Conservation (phyloP, 2,113 vertebrate genomes). For the Neodontobutis hainanensis region DNA sequence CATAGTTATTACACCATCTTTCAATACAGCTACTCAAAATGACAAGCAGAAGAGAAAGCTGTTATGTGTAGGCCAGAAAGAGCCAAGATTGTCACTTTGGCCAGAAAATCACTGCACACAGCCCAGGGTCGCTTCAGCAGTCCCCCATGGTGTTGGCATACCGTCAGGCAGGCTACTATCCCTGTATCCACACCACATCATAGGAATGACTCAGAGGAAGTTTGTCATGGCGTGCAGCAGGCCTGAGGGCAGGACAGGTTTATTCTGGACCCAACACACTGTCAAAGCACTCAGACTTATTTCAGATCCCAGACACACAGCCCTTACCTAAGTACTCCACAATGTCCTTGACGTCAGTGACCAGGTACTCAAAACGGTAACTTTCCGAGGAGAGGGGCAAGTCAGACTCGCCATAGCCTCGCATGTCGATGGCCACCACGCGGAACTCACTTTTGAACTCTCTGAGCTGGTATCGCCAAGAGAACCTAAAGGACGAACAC, state of each 20-base stretch:
- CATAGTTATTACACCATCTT: neutral
- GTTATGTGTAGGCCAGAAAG: neutral
- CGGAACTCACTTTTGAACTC: constrained; percentile 98
- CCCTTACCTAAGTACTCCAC: constrained; percentile 93
- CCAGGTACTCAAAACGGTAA: constrained; percentile 89
- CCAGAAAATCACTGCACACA: constrained; percentile 19
- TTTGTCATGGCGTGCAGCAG: constrained; percentile 47
- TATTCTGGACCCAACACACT: constrained; percentile 39
- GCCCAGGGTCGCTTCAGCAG: constrained; percentile 13
- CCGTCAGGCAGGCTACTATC: too few relatives aligned
- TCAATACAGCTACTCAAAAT: neutral
- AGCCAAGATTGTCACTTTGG: constrained; percentile 14
- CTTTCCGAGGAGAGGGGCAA: constrained; percentile 84
- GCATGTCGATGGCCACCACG: constrained; percentile 94
- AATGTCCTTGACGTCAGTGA: constrained; percentile 95
- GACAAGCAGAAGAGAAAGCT: neutral
- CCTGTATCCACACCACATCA: constrained; percentile 26
- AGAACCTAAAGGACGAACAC: constrained; percentile 83
- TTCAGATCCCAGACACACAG: neutral
- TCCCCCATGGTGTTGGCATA: constrained; percentile 26
- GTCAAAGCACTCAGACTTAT: neutral
- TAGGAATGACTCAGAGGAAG: constrained; percentile 56
- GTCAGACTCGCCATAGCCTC: constrained; percentile 96
- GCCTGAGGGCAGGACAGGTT: constrained; percentile 46
- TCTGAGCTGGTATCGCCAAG: constrained; percentile 95